These are phyloP conservation scores for Caenorhabditis uteleia DNA, from an alignment of 2,888 invertebrate genomes.

Conservation along the genomic window DNA sequence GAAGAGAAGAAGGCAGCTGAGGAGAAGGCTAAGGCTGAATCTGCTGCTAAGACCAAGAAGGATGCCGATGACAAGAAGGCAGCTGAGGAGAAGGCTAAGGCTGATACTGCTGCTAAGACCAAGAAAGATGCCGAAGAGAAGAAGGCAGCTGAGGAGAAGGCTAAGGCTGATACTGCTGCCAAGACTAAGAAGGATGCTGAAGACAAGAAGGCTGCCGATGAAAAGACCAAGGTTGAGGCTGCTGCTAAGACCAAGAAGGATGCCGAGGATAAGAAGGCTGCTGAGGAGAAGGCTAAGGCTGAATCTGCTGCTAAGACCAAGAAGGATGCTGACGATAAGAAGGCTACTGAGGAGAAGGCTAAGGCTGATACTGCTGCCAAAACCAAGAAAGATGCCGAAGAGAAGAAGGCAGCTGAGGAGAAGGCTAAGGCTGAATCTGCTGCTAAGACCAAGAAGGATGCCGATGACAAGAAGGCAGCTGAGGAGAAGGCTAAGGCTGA, in stretches of 20 bases:
- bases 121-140: slow-evolving; percentile 13
- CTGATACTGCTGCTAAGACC: slow-evolving; percentile 10
- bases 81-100: slow-evolving; percentile 5
- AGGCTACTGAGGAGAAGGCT: slow-evolving; percentile 6
- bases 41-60: slow-evolving; percentile 17
- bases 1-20: slow-evolving; percentile 13
- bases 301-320: too few relatives aligned
- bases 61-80: slow-evolving; percentile 25
- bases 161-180: slow-evolving; percentile 6
- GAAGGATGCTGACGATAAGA: slow-evolving; percentile 14
- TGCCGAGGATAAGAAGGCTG: slow-evolving; percentile 10
- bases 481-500: slow-evolving; percentile 17
- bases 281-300: slow-evolving; percentile 7
- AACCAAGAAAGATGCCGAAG: slow-evolving; percentile 16
- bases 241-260: slow-evolving; percentile 11
- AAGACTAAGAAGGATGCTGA: slow-evolving; percentile 15
- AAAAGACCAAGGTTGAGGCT: slow-evolving; percentile 19
- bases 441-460: slow-evolving; percentile 22
- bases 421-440: too few relatives aligned
- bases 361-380: slow-evolving; percentile 14
- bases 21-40: slow-evolving; percentile 8
- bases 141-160: slow-evolving; percentile 9
- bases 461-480: slow-evolving; percentile 23
- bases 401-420: slow-evolving; percentile 11
- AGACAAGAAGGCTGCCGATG: slow-evolving; percentile 8